phyloP scores from a whole-genome alignment of 2,888 invertebrate species.

The Conchocele bisecta region DNA sequence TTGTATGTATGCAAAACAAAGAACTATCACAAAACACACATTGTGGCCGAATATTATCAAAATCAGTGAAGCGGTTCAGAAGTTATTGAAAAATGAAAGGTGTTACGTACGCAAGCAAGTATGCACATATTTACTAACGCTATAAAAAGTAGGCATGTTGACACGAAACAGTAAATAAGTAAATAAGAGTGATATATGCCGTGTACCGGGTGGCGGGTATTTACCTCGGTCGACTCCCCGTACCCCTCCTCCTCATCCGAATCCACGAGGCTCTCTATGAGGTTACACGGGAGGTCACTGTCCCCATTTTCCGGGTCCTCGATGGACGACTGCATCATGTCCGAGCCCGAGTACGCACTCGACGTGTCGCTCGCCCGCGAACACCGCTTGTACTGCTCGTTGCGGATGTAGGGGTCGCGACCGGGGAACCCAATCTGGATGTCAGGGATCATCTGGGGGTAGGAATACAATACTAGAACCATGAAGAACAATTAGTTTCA shows the following conservation, averaged over 20 bases:
- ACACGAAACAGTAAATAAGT: background rate
- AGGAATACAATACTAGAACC: background rate
- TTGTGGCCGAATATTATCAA: too few relatives aligned
- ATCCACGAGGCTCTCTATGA: slow-evolving; percentile 97
- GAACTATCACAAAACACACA: too few relatives aligned
- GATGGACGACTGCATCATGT: slow-evolving; percentile 86
- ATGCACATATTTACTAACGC: too few relatives aligned
- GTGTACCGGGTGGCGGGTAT: too few relatives aligned
- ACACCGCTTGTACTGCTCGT: slow-evolving; percentile 73
- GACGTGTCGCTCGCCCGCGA: slow-evolving; percentile 91
- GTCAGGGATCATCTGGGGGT: slow-evolving; percentile 51
- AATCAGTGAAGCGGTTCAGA: too few relatives aligned
- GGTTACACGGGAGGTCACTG: slow-evolving; percentile 93
- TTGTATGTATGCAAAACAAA: too few relatives aligned
- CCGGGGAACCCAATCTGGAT: slow-evolving; percentile 60
- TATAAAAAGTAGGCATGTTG: too few relatives aligned
- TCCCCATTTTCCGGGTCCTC: slow-evolving; percentile 85
- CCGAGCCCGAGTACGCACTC: slow-evolving; percentile 97
- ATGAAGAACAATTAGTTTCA: too few relatives aligned
- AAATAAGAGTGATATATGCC: too few relatives aligned
- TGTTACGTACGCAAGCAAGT: too few relatives aligned
- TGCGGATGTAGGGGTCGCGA: slow-evolving; percentile 64
- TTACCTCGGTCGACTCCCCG: slow-evolving; percentile 70
- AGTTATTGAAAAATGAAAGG: too few relatives aligned
- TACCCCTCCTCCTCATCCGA: slow-evolving; percentile 95